Conservation (phyloP, 35 echinoderm and acorn worm species). For the Lytechinus variegatus region DNA sequence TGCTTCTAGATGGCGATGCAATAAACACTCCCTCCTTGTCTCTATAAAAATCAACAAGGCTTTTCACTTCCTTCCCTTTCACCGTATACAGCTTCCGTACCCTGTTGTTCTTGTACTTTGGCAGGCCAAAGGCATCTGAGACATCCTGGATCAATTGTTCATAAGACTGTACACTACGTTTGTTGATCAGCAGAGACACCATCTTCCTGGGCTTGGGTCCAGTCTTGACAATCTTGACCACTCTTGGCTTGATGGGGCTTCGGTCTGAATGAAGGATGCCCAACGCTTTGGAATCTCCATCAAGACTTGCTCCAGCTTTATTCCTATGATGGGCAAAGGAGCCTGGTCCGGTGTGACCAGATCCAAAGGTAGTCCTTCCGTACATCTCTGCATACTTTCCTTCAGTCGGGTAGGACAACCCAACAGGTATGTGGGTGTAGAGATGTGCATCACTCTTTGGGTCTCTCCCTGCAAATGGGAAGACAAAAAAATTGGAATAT, state of each 20-base stretch:
- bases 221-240: conserved; percentile 89
- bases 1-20: conserved; percentile 68
- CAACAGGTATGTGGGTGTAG: conserved; percentile 53
- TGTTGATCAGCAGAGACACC: conserved; percentile 91
- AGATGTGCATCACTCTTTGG: conserved; percentile 48
- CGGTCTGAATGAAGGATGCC: conserved; percentile 58
- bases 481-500: not conserved
- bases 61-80: conserved; percentile 83
- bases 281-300: conserved; percentile 45
- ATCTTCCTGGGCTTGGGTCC: conserved; percentile 76
- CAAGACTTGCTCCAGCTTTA: conserved; percentile 44
- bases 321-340: conserved; percentile 64
- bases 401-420: conserved; percentile 77
- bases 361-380: conserved; percentile 50
- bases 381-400: conserved; percentile 93
- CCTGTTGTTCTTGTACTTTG: conserved; percentile 82
- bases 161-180: conserved; percentile 82
- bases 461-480: conserved; percentile 64
- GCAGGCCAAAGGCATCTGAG: conserved; percentile 87
- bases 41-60: conserved; percentile 89
- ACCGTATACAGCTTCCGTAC: conserved; percentile 87
- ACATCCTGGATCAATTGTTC: conserved; percentile 90
- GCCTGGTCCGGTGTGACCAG: conserved; percentile 62
- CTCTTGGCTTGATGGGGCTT: conserved; percentile 72
- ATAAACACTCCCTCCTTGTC: conserved; percentile 80